These are phyloP conservation scores for Calypte anna DNA, from an alignment of 2,113 vertebrate species.

Conservation along the genomic window DNA sequence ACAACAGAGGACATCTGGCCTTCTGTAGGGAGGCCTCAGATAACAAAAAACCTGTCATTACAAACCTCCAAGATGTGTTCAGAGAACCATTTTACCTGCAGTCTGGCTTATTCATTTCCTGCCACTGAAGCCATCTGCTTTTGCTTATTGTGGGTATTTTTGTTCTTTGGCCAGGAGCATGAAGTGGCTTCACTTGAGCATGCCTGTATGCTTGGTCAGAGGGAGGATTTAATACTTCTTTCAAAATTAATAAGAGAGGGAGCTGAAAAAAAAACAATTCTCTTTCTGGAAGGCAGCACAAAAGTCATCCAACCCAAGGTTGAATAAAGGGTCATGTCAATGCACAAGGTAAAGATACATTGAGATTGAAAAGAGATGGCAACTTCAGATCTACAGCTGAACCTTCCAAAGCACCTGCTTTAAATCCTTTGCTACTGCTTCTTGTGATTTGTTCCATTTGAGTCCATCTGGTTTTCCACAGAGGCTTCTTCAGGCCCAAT, in stretches of 20 bases:
- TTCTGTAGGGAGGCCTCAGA: conserved; percentile 51
- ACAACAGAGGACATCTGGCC: conserved; percentile 64
- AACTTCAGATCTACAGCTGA: background rate
- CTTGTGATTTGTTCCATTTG: background rate
- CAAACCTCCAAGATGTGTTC: conserved; percentile 14
- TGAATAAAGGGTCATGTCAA: conserved; percentile 41
- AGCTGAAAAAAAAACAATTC: conserved; percentile 28
- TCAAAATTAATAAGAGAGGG: conserved; percentile 39
- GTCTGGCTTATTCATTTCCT: conserved; percentile 62
- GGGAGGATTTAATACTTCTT: conserved; percentile 46
- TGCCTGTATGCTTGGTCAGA: conserved; percentile 44
- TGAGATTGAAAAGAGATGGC: background rate
- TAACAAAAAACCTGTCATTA: conserved; percentile 69
- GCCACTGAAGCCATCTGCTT: conserved; percentile 67
- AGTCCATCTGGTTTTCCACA: conserved; percentile 12
- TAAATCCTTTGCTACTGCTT: conserved; percentile 11
- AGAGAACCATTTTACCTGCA: conserved; percentile 65
- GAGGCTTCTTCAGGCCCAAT: background rate
- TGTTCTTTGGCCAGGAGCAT: conserved; percentile 39
- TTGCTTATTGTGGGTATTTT: conserved; percentile 66
- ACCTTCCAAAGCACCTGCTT: background rate
- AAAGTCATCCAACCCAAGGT: conserved; percentile 45
- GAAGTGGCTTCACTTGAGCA: conserved; percentile 51
- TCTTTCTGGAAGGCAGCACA: conserved; percentile 61
- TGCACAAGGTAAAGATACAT: background rate